phyloP scores from a whole-genome alignment of 2,797 vertebrate species.

The Cyclopterus lumpus region DNA sequence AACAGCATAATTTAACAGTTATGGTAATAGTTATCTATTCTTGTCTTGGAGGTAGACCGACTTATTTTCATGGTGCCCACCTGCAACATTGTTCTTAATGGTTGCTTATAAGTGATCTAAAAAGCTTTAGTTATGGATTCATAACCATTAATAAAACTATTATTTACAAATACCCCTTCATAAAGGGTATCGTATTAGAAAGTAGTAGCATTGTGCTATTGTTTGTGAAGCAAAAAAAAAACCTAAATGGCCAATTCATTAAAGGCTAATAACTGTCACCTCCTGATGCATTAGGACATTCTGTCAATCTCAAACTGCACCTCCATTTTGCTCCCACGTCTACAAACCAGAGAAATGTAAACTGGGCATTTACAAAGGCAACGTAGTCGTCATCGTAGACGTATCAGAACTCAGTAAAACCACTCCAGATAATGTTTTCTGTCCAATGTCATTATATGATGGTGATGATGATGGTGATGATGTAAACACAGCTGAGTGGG shows the following conservation, averaged over 20 bases:
- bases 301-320: not conserved
- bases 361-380: not conserved
- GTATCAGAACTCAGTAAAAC: not conserved
- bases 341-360: not conserved
- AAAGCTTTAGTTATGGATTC: not conserved
- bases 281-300: not conserved
- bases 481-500: slow-evolving; percentile 15
- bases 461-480: slow-evolving; percentile 11
- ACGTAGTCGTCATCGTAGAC: not conserved
- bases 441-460: not conserved
- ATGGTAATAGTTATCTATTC: not conserved
- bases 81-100: not conserved
- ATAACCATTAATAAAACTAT: not conserved
- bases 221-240: not conserved
- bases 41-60: not conserved
- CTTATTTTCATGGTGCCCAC: too few species aligned
- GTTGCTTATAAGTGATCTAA: not conserved
- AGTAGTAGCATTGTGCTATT: not conserved
- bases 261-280: not conserved
- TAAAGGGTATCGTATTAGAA: not conserved
- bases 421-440: not conserved
- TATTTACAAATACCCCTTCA: not conserved
- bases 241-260: not conserved
- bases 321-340: not conserved
- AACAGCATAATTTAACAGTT: too few species aligned